Base-by-base conservation (phyloP, 2,888 invertebrate genomes). In the Aleiodes leptofemur region DNA sequence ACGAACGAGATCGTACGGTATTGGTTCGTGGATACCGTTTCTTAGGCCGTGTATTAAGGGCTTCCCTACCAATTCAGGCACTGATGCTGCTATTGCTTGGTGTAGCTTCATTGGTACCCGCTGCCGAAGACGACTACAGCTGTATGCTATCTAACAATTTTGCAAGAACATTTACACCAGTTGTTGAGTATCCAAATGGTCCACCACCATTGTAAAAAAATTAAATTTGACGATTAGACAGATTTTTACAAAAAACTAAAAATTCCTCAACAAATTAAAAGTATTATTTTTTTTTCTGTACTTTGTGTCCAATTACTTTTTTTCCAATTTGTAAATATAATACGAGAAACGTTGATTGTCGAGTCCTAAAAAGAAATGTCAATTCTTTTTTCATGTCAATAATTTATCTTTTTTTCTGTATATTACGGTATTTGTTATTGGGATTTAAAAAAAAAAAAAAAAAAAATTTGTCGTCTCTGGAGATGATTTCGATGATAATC, bases 21-120 rank as follows among this genome's bases (percentile, higher is more conserved):
- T 91, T 96, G 86, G 91, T 92, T 77, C 93, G 95, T 84, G 94
- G 96, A 74, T 95, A 95, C 84, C 93, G 95, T 80, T 96, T 97
- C 93, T 92, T 97, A 89, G 94, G 96, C 83, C 94, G 98, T 86
- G 97, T 97, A 82, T 93, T 97, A 81, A 93, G 97, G 87, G 96
- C 97, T 72, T 97, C 98, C 29, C 92, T 98, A 81, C 98, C 98
- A 71, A 96, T 99, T 89, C 98, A 99, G 91, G 97, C 97, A 78
- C 91, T 99, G 85, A 95, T 99, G 91, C 92, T 98, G 84, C 92
- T 98, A 78, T 93, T 99, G 84, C 93, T 99, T 86, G 98, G 98
- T 76, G 96, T 97, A 77, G 98, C 98, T 70, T 96, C 97, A 71
- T 92, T 99, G 83, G 96, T 98, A 72, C 97, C 97, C 5, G 94